phyloP scores from a whole-genome alignment of 2,113 vertebrate genomes.

The Xenopus laevis region DNA sequence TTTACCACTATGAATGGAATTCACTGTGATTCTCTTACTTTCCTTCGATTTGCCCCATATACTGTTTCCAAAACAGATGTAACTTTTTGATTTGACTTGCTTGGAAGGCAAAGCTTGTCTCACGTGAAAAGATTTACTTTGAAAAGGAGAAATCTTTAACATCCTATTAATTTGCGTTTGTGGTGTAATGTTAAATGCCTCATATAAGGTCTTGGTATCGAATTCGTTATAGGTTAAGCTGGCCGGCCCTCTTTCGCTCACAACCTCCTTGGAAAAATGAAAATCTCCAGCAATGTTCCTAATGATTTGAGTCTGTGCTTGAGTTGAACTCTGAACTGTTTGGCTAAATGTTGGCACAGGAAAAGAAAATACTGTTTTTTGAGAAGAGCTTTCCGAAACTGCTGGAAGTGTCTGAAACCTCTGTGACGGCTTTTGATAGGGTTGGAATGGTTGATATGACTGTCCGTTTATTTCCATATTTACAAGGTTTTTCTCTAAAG shows the following conservation, averaged over 20 bases:
- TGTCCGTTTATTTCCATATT: slow-evolving; percentile 3
- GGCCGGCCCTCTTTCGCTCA: slow-evolving; percentile 55
- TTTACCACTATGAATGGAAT: not conserved
- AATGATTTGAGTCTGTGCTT: slow-evolving; percentile 51
- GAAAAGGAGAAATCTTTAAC: not conserved
- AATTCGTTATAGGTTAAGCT: slow-evolving; percentile 55
- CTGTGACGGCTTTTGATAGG: not conserved
- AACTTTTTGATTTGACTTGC: slow-evolving; percentile 3
- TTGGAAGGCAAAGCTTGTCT: not conserved
- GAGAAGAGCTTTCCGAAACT: not conserved
- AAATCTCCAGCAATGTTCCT: slow-evolving; percentile 52
- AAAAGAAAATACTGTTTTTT: not conserved
- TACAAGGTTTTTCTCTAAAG: not conserved
- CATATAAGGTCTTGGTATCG: slow-evolving; percentile 57
- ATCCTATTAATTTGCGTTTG: slow-evolving; percentile 21
- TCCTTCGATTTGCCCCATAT: slow-evolving; percentile 15
- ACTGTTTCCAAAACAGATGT: slow-evolving; percentile 3
- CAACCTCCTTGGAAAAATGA: slow-evolving; percentile 65
- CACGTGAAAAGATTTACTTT: not conserved
- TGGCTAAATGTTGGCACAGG: not conserved
- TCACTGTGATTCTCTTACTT: too few species aligned
- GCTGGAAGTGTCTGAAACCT: not conserved
- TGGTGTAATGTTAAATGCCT: slow-evolving; percentile 43
- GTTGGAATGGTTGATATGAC: not conserved
- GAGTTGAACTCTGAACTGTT: not conserved